Conservation (phyloP, 1,140 invertebrate species). For the Ladona fulva region DNA sequence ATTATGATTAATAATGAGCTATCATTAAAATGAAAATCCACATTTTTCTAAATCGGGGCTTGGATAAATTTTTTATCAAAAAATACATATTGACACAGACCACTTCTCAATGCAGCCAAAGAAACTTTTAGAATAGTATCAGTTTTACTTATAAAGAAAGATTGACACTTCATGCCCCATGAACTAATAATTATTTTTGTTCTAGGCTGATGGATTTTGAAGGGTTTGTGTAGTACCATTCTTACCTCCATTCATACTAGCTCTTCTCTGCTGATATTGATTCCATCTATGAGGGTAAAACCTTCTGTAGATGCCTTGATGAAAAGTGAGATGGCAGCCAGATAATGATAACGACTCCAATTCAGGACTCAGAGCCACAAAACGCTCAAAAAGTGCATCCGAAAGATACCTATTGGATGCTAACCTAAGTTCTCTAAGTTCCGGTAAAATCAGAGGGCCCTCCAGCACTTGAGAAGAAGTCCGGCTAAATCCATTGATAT, state of each 20-base stretch:
- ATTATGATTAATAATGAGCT: no score
- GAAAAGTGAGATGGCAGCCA: constrained; percentile 57
- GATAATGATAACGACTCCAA: constrained; percentile 51
- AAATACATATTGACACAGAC: no score
- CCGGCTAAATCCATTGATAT: neutral
- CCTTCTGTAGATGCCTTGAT: constrained; percentile 50
- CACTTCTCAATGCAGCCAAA: no score
- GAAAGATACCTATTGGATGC: constrained; percentile 58
- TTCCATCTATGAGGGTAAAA: constrained; percentile 47
- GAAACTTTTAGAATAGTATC: no score
- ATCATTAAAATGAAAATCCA: no score
- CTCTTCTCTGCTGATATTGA: neutral
- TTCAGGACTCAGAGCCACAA: constrained; percentile 48
- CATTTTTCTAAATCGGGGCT: no score
- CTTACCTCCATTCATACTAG: neutral
- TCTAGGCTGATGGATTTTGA: no score
- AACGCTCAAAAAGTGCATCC: constrained; percentile 55
- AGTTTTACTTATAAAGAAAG: no score
- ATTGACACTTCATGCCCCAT: no score
- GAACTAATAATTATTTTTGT: no score
- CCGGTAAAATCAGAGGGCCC: constrained; percentile 33
- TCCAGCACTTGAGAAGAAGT: neutral
- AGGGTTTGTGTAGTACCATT: neutral
- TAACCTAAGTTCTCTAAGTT: constrained; percentile 48
- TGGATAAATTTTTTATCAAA: no score